These are phyloP conservation scores for Theristus sp. DNA, from an alignment of 2,888 invertebrate genomes.

Conservation along the genomic window DNA sequence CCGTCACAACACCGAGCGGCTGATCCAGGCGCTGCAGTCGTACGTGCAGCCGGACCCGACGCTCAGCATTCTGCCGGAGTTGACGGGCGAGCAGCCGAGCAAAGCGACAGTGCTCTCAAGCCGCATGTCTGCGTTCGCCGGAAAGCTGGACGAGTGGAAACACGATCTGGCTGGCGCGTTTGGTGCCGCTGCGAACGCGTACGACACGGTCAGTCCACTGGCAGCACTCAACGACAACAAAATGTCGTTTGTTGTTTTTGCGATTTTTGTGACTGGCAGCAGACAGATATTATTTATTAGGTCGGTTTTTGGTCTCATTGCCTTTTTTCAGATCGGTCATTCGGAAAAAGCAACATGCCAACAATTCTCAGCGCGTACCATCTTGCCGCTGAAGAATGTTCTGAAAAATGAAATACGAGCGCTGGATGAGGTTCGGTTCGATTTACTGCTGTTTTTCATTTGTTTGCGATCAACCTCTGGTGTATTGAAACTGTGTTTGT, in stretches of 20 bases:
- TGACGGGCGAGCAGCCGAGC: background rate
- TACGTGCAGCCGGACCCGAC: background rate
- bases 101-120: too few relatives aligned
- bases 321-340: background rate
- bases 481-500: background rate
- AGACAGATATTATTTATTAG: too few relatives aligned
- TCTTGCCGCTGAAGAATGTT: background rate
- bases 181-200: background rate
- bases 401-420: background rate
- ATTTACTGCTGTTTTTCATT: background rate
- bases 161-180: background rate
- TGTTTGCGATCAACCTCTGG: background rate
- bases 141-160: background rate
- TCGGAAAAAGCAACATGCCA: background rate
- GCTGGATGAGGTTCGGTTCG: background rate
- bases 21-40: background rate
- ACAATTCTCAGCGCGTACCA: background rate
- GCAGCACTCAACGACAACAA: too few relatives aligned
- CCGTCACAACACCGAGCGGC: background rate
- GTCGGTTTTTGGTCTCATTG: too few relatives aligned
- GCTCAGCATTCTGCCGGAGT: background rate
- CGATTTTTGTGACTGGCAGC: too few relatives aligned
- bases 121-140: background rate
- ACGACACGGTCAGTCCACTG: background rate
- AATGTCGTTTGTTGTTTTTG: too few relatives aligned